Evolutionary conservation across 2,797 vertebrate species (phyloP), one percentile per base, ranked within the genome.

Genomic region (Anisognathus igniventris): DNA sequence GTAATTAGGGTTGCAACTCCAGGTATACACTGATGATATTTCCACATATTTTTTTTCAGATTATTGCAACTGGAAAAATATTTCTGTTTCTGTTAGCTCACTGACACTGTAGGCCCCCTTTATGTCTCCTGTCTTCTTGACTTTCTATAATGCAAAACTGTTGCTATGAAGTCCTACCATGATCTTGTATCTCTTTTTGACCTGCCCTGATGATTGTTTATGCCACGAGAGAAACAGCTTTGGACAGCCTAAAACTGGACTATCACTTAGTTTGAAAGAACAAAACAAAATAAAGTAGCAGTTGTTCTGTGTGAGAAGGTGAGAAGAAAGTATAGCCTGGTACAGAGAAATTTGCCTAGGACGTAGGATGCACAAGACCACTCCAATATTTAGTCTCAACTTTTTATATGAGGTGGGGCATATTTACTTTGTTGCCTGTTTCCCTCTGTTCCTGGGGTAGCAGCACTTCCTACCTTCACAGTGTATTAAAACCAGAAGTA

Each of bases 391-490:
- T 16, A 72, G 2, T 53, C 10, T 62, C 10, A 35, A 5, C 6
- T 80, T 79, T 88, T 80, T 7, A 14, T 2, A 3, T 31, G 45
- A 77, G 11, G 17, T 57, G 20, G 9, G 16, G 19, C 48, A 48
- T 64, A 51, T 45, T 47, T 23, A 11, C 28, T 79, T 2, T 0
- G 0, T 27, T 79, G 9, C 14, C 42, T 74, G 12, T 64, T 86
- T 82, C 9, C 5, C 22, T 8, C 8, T 51, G 4, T 72, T 90
- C 24, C 45, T 65, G 60, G 42, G 8, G 10, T 21, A 64, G 54
- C 19, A 50, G 14, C 2, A 2, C 47, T 80, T 67, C 20, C 25
- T 72, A 54, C 9, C 37, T 71, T 77, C 25, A 4, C 35, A 42
- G 14, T 19, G 7, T 53, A n/a, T 37, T 42, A 81, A 58, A 64